Base-by-base conservation (phyloP, 2,888 invertebrate species). In the Piscicola geometra region DNA sequence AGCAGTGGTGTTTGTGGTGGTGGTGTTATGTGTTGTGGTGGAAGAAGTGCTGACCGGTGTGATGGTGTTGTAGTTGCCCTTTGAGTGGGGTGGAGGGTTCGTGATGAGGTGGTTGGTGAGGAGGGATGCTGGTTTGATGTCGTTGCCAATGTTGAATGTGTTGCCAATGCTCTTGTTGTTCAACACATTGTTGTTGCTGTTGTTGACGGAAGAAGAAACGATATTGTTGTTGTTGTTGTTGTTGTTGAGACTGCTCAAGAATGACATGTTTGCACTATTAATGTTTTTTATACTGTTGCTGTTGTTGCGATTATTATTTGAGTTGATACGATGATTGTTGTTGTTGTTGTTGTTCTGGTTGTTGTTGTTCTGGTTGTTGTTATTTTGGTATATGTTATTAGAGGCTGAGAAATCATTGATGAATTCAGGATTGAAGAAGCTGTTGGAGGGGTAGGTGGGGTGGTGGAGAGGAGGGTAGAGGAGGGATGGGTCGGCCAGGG, bases 11-110 rank as follows among this genome's bases (percentile, higher is more conserved):
- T 5, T 56, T 56, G 5, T 25, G 25, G 60, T 15, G n/a, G 60
- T 56, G 60, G 5, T 56, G 60, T 56, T 56, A 56, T 25, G 50
- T 47, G 60, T 25, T 18, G 60, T 56, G n/a, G n/a, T 56, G n/a
- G n/a, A 56, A 56, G 21, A 9, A 25, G 3, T 56, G 60, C n/a
- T 56, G n/a, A n/a, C n/a, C n/a, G n/a, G n/a, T n/a, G n/a, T 18
- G n/a, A 18, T 56, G 60, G 9, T 56, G 12, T 25, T 25, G 60
- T 56, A 15, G 60, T 56, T 56, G 60, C 25, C n/a, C 9, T 9
- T 41, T 41, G 41, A 41, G 5, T 5, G 15, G 41, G 41, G 5
- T 41, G 41, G 9, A 41, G 15, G 5, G 41, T 15, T 41, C 15
- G 5, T 5, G 15, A 5, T 41, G 41, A 41, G 5, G 15, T 15